Conservation (phyloP, 1,140 invertebrate genomes). For the Sitophilus oryzae region DNA sequence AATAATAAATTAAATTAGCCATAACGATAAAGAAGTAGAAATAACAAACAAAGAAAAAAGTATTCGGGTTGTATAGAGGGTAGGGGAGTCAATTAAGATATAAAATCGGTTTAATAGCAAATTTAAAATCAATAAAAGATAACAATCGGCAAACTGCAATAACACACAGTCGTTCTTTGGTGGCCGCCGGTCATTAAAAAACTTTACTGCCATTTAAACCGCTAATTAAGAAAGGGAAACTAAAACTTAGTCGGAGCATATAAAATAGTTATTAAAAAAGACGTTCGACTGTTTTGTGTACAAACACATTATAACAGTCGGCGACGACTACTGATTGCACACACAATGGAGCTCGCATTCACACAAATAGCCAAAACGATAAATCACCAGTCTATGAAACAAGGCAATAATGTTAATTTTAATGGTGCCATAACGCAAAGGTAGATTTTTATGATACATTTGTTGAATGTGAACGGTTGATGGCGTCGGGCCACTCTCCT, state of each 20-base stretch:
- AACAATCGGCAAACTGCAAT: neutral
- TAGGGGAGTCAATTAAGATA: neutral
- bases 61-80: too few relatives aligned
- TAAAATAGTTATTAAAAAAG: neutral
- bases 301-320: neutral
- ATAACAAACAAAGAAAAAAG: too few relatives aligned
- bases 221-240: neutral
- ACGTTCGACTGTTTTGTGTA: neutral
- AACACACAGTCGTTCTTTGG: neutral
- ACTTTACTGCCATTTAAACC: neutral
- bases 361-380: neutral
- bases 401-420: neutral
- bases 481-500: neutral
- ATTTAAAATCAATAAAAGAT: neutral
- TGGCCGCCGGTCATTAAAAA: neutral
- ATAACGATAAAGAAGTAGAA: too few relatives aligned
- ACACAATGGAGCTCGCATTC: neutral
- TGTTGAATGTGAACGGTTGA: neutral
- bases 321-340: neutral
- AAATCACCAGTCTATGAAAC: neutral
- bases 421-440: neutral
- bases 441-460: neutral
- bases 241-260: neutral
- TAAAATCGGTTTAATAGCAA: neutral
- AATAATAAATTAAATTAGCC: too few relatives aligned